Percentiles rank a stretch among this genome's conserved stretches.
These are phyloP conservation scores for Petrolisthes manimaculis DNA, from an alignment of 2,888 invertebrate species.

Conservation along the genomic window DNA sequence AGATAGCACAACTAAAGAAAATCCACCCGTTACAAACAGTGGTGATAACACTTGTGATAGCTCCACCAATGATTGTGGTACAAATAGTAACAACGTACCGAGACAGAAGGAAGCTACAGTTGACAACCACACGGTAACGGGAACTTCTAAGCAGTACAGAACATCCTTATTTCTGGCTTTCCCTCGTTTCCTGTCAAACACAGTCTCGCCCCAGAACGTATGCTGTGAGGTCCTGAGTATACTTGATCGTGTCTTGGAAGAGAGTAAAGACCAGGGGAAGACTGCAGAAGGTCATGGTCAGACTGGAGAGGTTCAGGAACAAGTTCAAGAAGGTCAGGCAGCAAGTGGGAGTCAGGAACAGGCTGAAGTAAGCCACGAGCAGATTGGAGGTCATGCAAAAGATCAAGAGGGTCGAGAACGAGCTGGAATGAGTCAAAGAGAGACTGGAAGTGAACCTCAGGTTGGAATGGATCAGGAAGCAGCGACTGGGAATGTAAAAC, in stretches of 20 bases:
- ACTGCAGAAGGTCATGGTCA: not conserved
- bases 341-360: constrained; percentile 16
- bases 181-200: constrained; percentile 14
- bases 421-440: not conserved
- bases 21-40: too few species aligned
- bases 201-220: not conserved
- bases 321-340: not conserved
- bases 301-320: constrained; percentile 26
- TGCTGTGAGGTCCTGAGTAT: constrained; percentile 10
- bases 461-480: not conserved
- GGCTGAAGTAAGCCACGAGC: not conserved
- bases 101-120: too few species aligned
- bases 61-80: too few species aligned
- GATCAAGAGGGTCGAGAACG: not conserved
- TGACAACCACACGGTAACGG: too few species aligned
- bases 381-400: not conserved
- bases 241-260: constrained; percentile 6
- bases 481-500: too few species aligned
- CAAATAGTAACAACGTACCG: too few species aligned
- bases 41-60: too few species aligned
- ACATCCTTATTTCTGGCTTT: constrained; percentile 13
- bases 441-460: not conserved
- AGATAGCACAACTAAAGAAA: too few species aligned
- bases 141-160: not conserved
- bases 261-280: not conserved